Base-by-base conservation (phyloP, 2,797 vertebrate species). In the Gallinago stenura region DNA sequence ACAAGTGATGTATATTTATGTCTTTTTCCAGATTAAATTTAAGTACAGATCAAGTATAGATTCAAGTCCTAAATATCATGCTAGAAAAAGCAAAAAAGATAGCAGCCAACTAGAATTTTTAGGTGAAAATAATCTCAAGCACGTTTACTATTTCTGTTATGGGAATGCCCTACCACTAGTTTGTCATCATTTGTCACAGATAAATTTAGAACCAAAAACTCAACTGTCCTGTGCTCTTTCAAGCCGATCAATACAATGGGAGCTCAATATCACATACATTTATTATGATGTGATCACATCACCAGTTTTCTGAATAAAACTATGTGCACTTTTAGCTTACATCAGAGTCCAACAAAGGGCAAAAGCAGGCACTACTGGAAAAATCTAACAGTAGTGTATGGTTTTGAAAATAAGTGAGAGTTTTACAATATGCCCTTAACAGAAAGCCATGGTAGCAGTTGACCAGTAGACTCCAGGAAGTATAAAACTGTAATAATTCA, bases 171-270 rank as follows among this genome's bases (percentile, higher is more conserved):
- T 58, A 39, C 20, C 39, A 39, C 15, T 60, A 41, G 35, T 45
- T 57, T 19, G 61, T 83, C 33, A 62, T 28, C 2, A 24, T 61
- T 56, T 83, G 30, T 31, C 13, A 31, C 4, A 48, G 13, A 39
- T 25, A 9, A 78, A 19, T 0, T 0, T 30, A 68, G 77, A 89
- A 8, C 37, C 8, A 28, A 78, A 82, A 41, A 12, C 14, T 54
- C 51, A n/a, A 2, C 26, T 56, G 66, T 39, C 30, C 45, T 30
- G 24, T 24, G 30, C 10, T 77, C 56, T 57, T 83, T 50, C 35
- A 39, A n/a, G 9, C 12, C 0, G 0, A 37, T 30, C 35, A 46
- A 25, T 15, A 46, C 13, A 26, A 9, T 11, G 25, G 64, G 57
- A 70, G 45, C 39, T 43, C 17, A 76, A 33, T 18, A n/a, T 22